Base-by-base conservation (phyloP, 2,888 invertebrate genomes). In the Thyatira batis region DNA sequence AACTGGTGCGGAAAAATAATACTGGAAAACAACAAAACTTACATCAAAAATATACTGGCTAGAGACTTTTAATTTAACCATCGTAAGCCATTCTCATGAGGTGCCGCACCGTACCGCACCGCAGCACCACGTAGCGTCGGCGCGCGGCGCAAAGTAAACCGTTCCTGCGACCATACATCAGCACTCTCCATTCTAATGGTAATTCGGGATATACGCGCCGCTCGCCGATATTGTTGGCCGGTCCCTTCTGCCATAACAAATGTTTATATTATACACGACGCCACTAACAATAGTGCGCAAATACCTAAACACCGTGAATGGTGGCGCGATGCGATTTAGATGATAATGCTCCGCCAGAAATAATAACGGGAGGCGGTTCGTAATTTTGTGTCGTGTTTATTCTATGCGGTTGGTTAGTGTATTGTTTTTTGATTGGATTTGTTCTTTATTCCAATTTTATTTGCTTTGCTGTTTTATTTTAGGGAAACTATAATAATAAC, bases 261-360 rank as follows among this genome's bases (percentile, higher is more conserved):
- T 92, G 92, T 92, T 91, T 90, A 91, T 92, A 91, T 92, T 92
- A 92, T 92, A 91, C 92, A 89, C 91, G 90, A 82, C 87, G 89
- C 87, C 89, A 89, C 89, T 91, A 89, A 92, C 92, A 92, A 92
- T 92, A 92, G 92, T 92, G 85, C 79, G 90, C 87, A 91, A 91
- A 92, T 88, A 92, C 92, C 92, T 91, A 90, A 89, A 89, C 91
- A 86, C 80, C 84, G 83, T 87, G 85, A 87, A 87, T 85, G 89
- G 85, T 71, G 80, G 78, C 79, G 84, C 82, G 84, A 90, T 89
- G 87, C 90, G 91, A 91, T 92, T 91, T 89, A 91, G 91, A 92
- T 90, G 89, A 87, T 91, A 91, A 92, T 91, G 86, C 87, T 67
- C 70, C 60, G 61, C 66, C 74, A 82, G 85, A 87, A 87, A 89